These are phyloP conservation scores for Andrena flavipes DNA, from an alignment of 2,888 invertebrate species.

Conservation along the genomic window DNA sequence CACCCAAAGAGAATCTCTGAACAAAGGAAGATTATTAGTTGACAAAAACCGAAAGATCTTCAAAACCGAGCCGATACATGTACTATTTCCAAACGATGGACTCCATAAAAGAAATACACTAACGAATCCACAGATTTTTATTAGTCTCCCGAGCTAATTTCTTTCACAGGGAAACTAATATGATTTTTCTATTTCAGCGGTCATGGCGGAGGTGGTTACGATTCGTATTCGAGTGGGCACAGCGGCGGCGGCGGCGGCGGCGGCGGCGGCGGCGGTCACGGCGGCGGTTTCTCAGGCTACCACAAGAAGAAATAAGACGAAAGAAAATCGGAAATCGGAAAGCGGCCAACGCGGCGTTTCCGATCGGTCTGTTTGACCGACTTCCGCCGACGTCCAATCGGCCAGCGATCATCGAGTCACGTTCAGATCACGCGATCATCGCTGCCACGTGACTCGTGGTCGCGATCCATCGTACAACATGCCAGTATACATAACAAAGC, in stretches of 20 bases:
- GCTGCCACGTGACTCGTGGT: slow-evolving; percentile 22
- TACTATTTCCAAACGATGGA: too few species aligned
- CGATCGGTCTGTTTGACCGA: slow-evolving; percentile 27
- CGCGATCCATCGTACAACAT: background rate
- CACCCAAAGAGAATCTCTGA: too few species aligned
- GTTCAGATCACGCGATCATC: slow-evolving; percentile 31
- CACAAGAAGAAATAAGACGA: slow-evolving; percentile 74
- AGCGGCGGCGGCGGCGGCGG: slow-evolving; percentile 37
- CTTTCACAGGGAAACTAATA: background rate
- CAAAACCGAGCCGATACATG: too few species aligned
- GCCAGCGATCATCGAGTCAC: background rate
- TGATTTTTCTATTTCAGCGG: slow-evolving; percentile 63
- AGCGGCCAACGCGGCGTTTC: background rate
- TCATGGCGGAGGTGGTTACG: slow-evolving; percentile 72
- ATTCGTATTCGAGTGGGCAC: slow-evolving; percentile 65
- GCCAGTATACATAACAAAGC: slow-evolving; percentile 14
- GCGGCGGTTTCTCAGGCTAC: slow-evolving; percentile 76
- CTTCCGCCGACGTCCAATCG: slow-evolving; percentile 9
- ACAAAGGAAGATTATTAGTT: too few species aligned
- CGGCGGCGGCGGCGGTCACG: slow-evolving; percentile 53
- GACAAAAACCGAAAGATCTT: too few species aligned
- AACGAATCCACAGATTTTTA: too few species aligned
- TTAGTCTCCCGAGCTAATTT: background rate
- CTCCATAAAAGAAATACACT: too few species aligned
- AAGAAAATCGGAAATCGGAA: slow-evolving; percentile 48